Percentiles rank a stretch among this genome's conserved stretches.
phyloP scores from a whole-genome alignment of 1,140 invertebrate genomes.

The Drosophila kepulauana region DNA sequence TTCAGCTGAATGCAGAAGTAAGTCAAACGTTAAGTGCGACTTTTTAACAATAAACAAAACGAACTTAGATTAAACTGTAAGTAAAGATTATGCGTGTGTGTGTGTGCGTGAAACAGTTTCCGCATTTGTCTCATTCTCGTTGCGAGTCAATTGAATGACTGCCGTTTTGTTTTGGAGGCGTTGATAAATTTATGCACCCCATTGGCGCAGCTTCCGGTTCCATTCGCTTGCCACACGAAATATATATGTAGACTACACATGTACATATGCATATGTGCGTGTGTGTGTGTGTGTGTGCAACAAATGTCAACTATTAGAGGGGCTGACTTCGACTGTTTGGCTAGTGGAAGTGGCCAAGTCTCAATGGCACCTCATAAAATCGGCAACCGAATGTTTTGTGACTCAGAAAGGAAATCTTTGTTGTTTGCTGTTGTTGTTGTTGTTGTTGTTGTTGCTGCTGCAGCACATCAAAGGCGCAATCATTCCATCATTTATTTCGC shows the following conservation, averaged over 20 bases:
- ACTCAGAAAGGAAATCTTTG: conserved; percentile 23
- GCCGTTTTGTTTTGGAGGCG: conserved; percentile 51
- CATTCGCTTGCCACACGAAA: not conserved
- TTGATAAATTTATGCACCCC: conserved; percentile 79
- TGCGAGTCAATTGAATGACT: conserved; percentile 42
- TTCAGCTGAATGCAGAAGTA: not conserved
- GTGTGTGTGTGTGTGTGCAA: not conserved
- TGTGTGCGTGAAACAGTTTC: conserved; percentile 37
- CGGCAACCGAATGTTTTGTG: conserved; percentile 20
- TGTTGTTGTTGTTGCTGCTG: too few species aligned
- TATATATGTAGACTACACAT: not conserved
- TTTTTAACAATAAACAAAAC: not conserved
- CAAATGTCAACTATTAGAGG: conserved; percentile 44
- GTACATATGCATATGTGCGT: not conserved
- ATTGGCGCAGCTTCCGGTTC: conserved; percentile 73
- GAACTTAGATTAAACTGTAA: not conserved
- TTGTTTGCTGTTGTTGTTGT: conserved; percentile 3
- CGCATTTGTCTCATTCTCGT: conserved; percentile 43
- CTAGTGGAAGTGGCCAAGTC: conserved; percentile 15
- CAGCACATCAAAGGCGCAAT: conserved; percentile 30
- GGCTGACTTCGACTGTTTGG: not conserved
- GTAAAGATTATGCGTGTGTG: not conserved
- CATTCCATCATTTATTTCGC: conserved; percentile 12
- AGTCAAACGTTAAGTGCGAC: not conserved
- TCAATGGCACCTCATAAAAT: conserved; percentile 50